Evolutionary conservation across 2,888 invertebrate genomes (phyloP).

Genomic region (Muscina levida): DNA sequence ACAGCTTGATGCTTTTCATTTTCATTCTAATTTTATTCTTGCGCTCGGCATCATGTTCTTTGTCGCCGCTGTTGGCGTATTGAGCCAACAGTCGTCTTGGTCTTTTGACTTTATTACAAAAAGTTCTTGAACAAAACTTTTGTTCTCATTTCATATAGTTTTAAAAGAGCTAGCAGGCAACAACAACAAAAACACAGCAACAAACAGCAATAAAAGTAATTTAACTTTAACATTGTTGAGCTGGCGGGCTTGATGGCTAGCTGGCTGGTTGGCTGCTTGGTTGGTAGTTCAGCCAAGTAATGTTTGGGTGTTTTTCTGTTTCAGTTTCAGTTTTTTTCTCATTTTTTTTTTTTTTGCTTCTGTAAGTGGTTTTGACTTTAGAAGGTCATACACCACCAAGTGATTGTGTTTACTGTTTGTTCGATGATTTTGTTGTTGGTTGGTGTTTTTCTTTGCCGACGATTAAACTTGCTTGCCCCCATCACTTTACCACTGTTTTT

Average conservation of each 20-base stretch:
- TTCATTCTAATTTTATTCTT: slow-evolving; percentile 37
- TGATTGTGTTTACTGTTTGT: slow-evolving; percentile 62
- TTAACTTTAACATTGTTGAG: slow-evolving; percentile 38
- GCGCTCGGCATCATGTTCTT: slow-evolving; percentile 11
- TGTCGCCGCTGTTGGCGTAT: background rate
- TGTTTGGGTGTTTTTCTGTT: slow-evolving; percentile 36
- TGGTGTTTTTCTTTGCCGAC: background rate
- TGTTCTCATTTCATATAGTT: background rate
- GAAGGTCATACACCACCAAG: slow-evolving; percentile 62
- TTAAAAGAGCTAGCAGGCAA: background rate
- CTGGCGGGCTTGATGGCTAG: background rate
- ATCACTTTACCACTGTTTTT: slow-evolving; percentile 22
- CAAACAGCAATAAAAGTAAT: slow-evolving; percentile 40
- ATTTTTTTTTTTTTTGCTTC: slow-evolving; percentile 34
- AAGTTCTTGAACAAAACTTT: slow-evolving; percentile 25
- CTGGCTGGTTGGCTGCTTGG: slow-evolving; percentile 2
- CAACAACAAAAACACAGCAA: background rate
- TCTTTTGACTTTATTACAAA: slow-evolving; percentile 11
- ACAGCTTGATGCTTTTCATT: background rate
- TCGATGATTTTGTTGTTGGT: slow-evolving; percentile 10
- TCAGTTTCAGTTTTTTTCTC: background rate
- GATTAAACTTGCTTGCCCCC: background rate
- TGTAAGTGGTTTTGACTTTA: slow-evolving; percentile 59
- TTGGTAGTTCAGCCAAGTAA: background rate
- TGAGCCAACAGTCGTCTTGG: background rate